These are phyloP conservation scores for Eurois occulta DNA, from an alignment of 2,888 invertebrate genomes.

Conservation along the genomic window DNA sequence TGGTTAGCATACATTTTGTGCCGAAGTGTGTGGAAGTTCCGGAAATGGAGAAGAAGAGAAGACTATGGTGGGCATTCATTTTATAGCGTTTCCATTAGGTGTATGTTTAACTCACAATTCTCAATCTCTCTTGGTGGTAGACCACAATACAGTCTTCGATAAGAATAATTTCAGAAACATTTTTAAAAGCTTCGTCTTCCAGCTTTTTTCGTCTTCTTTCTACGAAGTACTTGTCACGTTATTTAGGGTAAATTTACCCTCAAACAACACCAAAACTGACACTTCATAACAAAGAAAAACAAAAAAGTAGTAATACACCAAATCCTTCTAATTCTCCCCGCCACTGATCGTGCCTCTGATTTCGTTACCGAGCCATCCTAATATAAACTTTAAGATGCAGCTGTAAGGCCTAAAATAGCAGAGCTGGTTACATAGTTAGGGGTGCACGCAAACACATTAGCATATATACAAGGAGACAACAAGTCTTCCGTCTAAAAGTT, in stretches of 20 bases:
- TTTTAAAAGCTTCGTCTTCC: background rate
- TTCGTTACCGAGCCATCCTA: conserved; percentile 34
- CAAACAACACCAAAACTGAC: conserved; percentile 29
- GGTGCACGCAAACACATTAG: conserved; percentile 77
- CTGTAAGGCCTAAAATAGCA: conserved; percentile 53
- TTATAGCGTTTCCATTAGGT: background rate
- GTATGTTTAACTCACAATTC: background rate
- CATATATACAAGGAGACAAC: conserved; percentile 82
- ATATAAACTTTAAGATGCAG: conserved; percentile 49
- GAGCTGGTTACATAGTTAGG: conserved; percentile 36
- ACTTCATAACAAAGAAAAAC: conserved; percentile 45
- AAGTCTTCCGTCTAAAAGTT: conserved; percentile 72
- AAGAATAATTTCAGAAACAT: background rate
- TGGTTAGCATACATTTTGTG: background rate
- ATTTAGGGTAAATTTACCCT: conserved; percentile 21
- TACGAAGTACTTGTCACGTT: background rate
- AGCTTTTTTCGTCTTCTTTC: background rate
- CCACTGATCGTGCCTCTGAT: conserved; percentile 58
- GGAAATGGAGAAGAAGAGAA: background rate
- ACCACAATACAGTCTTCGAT: background rate
- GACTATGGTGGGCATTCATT: background rate
- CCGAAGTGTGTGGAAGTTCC: background rate
- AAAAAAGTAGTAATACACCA: conserved; percentile 47
- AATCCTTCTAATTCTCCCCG: conserved; percentile 59
- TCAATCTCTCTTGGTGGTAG: background rate